These are phyloP conservation scores for Colostygia pectinataria DNA, from an alignment of 2,888 invertebrate genomes.

Conservation along the genomic window DNA sequence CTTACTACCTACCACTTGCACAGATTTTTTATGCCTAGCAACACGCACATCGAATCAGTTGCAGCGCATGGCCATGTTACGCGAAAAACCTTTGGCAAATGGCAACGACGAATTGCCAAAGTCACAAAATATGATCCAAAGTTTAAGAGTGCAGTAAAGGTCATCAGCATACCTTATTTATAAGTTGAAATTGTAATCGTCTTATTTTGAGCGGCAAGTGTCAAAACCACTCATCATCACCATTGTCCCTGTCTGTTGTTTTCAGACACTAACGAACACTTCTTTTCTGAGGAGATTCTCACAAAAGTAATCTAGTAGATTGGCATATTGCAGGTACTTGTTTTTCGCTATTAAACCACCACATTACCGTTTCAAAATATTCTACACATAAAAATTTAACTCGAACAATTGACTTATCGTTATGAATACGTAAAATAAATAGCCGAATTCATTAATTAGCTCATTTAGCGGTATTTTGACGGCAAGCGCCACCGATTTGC, in stretches of 20 bases:
- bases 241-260: too few relatives aligned
- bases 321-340: too few relatives aligned
- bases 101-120: constrained; percentile 19
- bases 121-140: constrained; percentile 11
- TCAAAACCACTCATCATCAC: too few relatives aligned
- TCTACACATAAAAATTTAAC: constrained; percentile 11
- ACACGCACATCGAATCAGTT: constrained; percentile 13
- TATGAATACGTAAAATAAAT: constrained; percentile 51
- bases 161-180: constrained; percentile 2
- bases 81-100: constrained; percentile 12
- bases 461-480: constrained; percentile 71
- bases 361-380: constrained; percentile 9
- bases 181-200: constrained; percentile 5
- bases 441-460: constrained; percentile 64
- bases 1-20: background rate
- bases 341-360: background rate
- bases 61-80: constrained; percentile 5
- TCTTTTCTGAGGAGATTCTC: too few relatives aligned
- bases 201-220: background rate
- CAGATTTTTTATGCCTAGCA: constrained; percentile 4
- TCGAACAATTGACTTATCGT: constrained; percentile 31
- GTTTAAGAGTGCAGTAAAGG: constrained; percentile 17
- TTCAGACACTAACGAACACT: too few relatives aligned
- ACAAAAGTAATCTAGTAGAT: too few relatives aligned
- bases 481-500: constrained; percentile 62